Conservation (phyloP, 2,888 invertebrate species). For the Andrena bucephala region DNA sequence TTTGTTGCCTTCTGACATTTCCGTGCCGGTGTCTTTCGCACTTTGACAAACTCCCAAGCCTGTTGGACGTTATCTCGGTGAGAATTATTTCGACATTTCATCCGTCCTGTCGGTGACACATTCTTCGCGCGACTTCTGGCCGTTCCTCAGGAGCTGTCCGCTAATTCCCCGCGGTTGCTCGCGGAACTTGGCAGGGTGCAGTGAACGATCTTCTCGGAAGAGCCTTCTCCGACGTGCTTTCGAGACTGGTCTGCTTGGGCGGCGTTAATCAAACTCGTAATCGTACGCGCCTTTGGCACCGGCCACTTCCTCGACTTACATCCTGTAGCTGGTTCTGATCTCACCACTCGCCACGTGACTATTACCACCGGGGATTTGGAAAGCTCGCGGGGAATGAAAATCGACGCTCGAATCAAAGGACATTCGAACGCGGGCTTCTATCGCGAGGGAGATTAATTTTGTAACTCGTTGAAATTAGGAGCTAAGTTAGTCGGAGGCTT, state of each 20-base stretch:
- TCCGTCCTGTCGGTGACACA: not conserved
- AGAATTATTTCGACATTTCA: not conserved
- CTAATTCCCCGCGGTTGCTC: not conserved
- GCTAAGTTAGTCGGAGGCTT: not conserved
- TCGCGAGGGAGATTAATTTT: conserved; percentile 33
- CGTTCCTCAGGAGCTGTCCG: not conserved
- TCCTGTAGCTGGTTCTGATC: conserved; percentile 19
- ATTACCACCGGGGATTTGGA: not conserved
- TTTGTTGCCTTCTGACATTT: not conserved
- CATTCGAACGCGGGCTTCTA: conserved; percentile 1
- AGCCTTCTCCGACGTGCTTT: conserved; percentile 36
- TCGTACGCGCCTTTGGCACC: conserved; percentile 28
- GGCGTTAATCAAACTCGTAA: conserved; percentile 13
- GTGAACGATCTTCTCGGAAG: conserved; percentile 53
- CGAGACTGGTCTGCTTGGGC: conserved; percentile 31
- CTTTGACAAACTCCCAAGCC: not conserved
- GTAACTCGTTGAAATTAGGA: conserved; percentile 8
- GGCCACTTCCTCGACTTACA: conserved; percentile 12
- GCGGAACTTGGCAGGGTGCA: conserved; percentile 38
- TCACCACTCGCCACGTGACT: conserved; percentile 14
- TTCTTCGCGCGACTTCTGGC: not conserved
- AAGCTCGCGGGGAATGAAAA: conserved; percentile 3
- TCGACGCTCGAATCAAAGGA: not conserved
- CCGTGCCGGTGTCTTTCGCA: no score
- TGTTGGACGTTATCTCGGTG: not conserved